Evolutionary conservation across 2,113 vertebrate genomes (phyloP), one percentile per base, ranked within the genome.

Genomic region (Malaclemys terrapin): DNA sequence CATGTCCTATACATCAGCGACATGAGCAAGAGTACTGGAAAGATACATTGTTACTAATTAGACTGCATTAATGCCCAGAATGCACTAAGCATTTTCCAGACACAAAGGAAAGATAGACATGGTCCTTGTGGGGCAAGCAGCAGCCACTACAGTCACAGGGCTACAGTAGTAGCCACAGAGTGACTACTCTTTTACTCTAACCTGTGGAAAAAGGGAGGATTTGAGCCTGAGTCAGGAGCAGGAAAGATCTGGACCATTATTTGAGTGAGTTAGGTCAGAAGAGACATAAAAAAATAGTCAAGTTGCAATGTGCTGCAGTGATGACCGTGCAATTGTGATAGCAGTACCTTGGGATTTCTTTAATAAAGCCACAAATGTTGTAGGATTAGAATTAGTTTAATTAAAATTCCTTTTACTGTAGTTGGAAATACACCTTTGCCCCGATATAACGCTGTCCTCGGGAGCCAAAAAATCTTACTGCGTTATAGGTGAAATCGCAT

Each of bases 371-470:
- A 93, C 82, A 97, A 87, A 79, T 96, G 84, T 85, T 96, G 35
- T 31, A 94, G 59, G 91, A 90, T 90, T 91, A 93, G n/a, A 38
- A 72, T 31, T 31, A 31, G 5, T 72, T 47, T 95, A 90, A 97
- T 96, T 94, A 94, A 89, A 95, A 50, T 53, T 93, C 42, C 8
- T 85, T 93, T 96, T 97, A 50, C 50, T 50, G 50, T 50, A 47
- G 56, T 85, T 85, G 65, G 59, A 96, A 92, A 84, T 90, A 45
- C 45, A 45, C 45, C 45, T 45, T 6, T 45, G 6, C 45, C 45
- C 45, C 45, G 45, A 45, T 45, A 45, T 45, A 45, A 45, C 5
- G 45, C 45, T 45, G 45, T 6, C 45, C 45, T 45, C 45, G 45
- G 45, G 45, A 45, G 45, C 5, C 45, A 45, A 45, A 45, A 45